Conservation (phyloP, 2,888 invertebrate genomes). For the Noctua janthe region DNA sequence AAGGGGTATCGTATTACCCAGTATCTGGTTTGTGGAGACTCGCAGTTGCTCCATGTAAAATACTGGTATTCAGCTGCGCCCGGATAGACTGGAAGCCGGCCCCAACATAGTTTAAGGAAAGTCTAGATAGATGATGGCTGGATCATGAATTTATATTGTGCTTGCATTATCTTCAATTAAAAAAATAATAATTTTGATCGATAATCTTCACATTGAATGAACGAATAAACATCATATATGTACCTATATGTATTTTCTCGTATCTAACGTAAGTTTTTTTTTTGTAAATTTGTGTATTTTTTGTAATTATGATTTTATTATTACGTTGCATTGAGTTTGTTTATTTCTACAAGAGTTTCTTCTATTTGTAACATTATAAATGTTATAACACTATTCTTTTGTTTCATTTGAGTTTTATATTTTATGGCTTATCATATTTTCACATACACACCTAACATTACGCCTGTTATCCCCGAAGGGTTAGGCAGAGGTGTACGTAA, state of each 20-base stretch:
- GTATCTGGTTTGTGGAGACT: neutral
- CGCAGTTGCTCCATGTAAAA: too few species aligned
- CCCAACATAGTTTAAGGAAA: neutral
- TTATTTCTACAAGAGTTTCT: constrained; percentile 68
- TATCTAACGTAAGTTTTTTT: constrained; percentile 60
- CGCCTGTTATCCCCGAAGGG: neutral
- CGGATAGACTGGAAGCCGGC: neutral
- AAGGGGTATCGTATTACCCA: neutral
- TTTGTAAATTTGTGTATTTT: constrained; percentile 64
- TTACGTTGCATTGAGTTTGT: constrained; percentile 69
- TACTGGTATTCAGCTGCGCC: too few species aligned
- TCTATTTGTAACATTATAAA: constrained; percentile 70
- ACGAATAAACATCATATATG: constrained; percentile 27
- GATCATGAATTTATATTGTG: neutral
- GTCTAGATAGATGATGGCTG: neutral
- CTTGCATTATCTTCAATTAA: neutral
- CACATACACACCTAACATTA: neutral
- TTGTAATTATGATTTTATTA: constrained; percentile 64
- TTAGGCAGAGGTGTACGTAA: neutral
- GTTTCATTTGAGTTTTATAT: constrained; percentile 59
- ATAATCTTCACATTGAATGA: constrained; percentile 52
- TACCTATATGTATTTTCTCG: constrained; percentile 60
- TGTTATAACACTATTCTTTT: constrained; percentile 56
- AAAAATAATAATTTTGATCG: neutral
- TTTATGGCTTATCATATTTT: neutral